Evolutionary conservation across 1,140 invertebrate species (phyloP).

Genomic region (Thaumetopoea pityocampa): DNA sequence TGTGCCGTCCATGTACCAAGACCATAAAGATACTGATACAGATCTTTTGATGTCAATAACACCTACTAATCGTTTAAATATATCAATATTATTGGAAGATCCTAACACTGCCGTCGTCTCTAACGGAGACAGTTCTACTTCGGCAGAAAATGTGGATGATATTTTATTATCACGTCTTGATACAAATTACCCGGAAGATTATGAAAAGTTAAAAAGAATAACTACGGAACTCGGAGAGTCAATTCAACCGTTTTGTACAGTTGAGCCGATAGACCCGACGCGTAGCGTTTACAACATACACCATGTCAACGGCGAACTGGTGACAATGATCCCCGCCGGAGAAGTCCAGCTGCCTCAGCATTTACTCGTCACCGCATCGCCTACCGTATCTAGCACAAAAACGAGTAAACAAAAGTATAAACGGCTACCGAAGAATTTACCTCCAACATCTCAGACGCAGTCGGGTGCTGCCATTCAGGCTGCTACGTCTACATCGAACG

Average conservation of each 20-base stretch:
- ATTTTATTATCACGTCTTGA: conserved; percentile 83
- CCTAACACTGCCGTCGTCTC: conserved; percentile 56
- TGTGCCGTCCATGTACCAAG: conserved; percentile 68
- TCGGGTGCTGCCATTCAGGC: conserved; percentile 57
- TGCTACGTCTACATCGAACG: conserved; percentile 76
- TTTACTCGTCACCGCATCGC: conserved; percentile 70
- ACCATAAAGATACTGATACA: conserved; percentile 54
- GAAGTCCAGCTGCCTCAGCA: conserved; percentile 69
- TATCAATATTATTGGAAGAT: conserved; percentile 69
- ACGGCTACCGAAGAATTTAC: conserved; percentile 59
- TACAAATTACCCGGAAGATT: conserved; percentile 81
- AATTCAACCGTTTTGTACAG: conserved; percentile 82
- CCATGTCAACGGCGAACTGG: conserved; percentile 69
- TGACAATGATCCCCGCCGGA: conserved; percentile 67
- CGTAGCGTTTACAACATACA: conserved; percentile 75
- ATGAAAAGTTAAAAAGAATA: conserved; percentile 84
- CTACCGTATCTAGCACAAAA: conserved; percentile 75
- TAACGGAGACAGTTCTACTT: conserved; percentile 77
- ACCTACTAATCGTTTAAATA: conserved; percentile 70
- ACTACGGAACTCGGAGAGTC: conserved; percentile 84
- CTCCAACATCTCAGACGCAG: conserved; percentile 52
- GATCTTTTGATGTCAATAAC: conserved; percentile 64
- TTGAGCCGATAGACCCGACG: conserved; percentile 75
- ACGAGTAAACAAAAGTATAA: conserved; percentile 74
- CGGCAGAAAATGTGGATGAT: conserved; percentile 82